Conservation (phyloP, 2,113 vertebrate genomes). For the Gila orcuttii region DNA sequence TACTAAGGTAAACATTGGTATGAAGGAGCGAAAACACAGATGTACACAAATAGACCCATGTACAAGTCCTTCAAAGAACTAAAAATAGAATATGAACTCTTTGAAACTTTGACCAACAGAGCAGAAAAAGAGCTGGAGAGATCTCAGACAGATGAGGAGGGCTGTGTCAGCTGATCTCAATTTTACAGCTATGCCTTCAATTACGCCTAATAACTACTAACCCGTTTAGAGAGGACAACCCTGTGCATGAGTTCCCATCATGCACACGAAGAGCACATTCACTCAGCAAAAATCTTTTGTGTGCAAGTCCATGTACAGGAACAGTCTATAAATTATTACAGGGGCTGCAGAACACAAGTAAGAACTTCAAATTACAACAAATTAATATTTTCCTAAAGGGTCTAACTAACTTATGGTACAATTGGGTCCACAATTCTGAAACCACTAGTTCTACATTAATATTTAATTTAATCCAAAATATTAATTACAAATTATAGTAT, state of each 20-base stretch:
- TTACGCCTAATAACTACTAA: slow-evolving; percentile 59
- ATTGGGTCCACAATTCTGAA: background rate
- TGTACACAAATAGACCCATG: background rate
- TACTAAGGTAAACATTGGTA: background rate
- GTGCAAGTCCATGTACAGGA: background rate
- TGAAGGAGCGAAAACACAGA: background rate
- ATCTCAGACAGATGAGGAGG: background rate
- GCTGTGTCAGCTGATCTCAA: slow-evolving; percentile 63
- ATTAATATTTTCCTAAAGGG: background rate
- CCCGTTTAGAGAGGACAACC: slow-evolving; percentile 40
- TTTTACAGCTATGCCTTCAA: slow-evolving; percentile 59
- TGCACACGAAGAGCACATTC: slow-evolving; percentile 13
- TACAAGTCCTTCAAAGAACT: background rate
- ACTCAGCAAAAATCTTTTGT: background rate
- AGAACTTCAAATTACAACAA: background rate
- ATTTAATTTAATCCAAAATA: background rate
- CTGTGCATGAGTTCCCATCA: slow-evolving; percentile 5
- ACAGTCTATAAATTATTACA: background rate
- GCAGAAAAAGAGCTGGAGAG: background rate
- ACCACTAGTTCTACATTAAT: background rate
- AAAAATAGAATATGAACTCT: background rate
- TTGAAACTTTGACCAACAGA: background rate
- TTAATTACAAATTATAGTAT: background rate
- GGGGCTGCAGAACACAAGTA: background rate
- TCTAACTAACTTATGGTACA: background rate